Evolutionary conservation across 2,797 vertebrate species (phyloP), one percentile per base, ranked within the genome.

Genomic region (Poeciliopsis presidionis): DNA sequence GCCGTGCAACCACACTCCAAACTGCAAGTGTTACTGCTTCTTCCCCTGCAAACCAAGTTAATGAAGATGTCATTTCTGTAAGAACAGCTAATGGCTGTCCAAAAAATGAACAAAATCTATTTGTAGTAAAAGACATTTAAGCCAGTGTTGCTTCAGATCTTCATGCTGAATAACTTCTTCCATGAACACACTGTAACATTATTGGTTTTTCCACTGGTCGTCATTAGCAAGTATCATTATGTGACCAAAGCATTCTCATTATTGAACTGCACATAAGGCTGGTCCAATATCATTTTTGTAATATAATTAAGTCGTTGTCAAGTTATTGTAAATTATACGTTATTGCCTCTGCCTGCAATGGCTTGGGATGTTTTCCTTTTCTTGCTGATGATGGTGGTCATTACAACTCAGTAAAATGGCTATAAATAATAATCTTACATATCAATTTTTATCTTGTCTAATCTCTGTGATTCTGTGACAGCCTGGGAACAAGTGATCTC

Each of bases 61-160:
- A 87, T 87, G 69, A 87, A 83, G 81, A 79, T 11, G 9, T 9
- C 77, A 57, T 88, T 89, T 86, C 36, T 63, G 72, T 84, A 73
- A 76, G 69, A 81, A 53, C 7, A 25, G 47, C 63, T 73, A 72
- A 63, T 59, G 81, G 77, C 22, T 30, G 47, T 73, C 72, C 72
- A 74, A 59, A 76, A 75, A 51, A 45, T 33, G 3, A 74, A 45
- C 18, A 33, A 49, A 45, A 71, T 47, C 11, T 61, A 1, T 11
- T 47, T 1, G 20, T 57, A 57, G 63, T 71, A 53, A 51, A 75
- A 22, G 12, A 77, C 59, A 59, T 75, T 36, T 73, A 33, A 78
- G 55, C 69, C 63, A 77, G 22, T 75, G 71, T 72, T 77, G 43
- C 39, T 78, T 81, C 70, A 81, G 78, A 81, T 83, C 53, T 74